Base-by-base conservation (phyloP, 2,113 vertebrate species). In the Hirundichthys speculiger region DNA sequence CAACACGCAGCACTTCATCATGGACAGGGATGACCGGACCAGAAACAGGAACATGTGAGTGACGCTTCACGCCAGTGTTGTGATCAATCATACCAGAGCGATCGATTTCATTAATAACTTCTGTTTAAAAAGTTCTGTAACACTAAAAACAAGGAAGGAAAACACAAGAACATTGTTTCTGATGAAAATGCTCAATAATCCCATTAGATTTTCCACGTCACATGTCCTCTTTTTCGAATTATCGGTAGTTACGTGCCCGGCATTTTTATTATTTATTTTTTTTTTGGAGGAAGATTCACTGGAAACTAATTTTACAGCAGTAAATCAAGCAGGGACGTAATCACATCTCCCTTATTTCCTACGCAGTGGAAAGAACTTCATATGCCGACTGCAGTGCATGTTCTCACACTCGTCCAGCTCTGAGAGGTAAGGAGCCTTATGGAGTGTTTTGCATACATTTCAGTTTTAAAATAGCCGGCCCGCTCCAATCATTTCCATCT, bases 21-120 rank as follows among this genome's bases (percentile, higher is more conserved):
- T 90, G 94, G 95, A 51, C 86, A 86, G 80, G 91, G 93, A 90
- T 73, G 79, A 69, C 91, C 87, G 22, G 74, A 94, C 85, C 81
- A 94, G 91, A 71, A 91, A 85, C 87, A 88, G 83, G 76, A 91
- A 83, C 77, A 82, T 93, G 92, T 93, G 88, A 93, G 92, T 92
- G 50, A 48, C 7, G 30, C 19, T 45, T 47, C 34, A 8, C 41
- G 21, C 18, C 1, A 2, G 41, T 8, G 1, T n/a, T n/a, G n/a
- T n/a, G n/a, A n/a, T n/a, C n/a, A n/a, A n/a, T n/a, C n/a, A n/a
- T n/a, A n/a, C n/a, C n/a, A n/a, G n/a, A n/a, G n/a, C n/a, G n/a
- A n/a, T n/a, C n/a, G n/a, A n/a, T n/a, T n/a, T n/a, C n/a, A n/a
- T n/a, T n/a, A n/a, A n/a, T n/a, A n/a, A n/a, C n/a, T n/a, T n/a